A percentile compares a stretch with the other conserved stretches of the same genome.
phyloP scores from a whole-genome alignment of 1,140 invertebrate genomes.

The Rhagoletis pomonella region DNA sequence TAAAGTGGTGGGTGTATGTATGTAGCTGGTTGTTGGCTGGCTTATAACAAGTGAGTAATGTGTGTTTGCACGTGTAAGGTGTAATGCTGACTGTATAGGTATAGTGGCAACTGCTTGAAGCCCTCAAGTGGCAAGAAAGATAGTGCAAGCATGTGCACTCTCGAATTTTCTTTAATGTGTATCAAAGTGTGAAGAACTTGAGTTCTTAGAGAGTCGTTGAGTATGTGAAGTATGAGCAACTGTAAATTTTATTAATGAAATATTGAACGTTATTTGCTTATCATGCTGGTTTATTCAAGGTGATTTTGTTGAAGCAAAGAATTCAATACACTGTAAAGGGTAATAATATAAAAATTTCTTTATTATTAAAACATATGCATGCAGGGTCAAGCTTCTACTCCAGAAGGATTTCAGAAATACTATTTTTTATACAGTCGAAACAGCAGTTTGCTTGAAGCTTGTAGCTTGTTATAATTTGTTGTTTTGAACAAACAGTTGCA shows the following conservation, averaged over 20 bases:
- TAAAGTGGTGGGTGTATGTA: neutral
- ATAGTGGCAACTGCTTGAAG: neutral
- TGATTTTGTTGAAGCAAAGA: too few relatives aligned
- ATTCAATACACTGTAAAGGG: too few relatives aligned
- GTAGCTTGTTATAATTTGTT: too few relatives aligned
- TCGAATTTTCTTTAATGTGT: neutral
- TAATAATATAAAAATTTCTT: too few relatives aligned
- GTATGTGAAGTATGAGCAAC: neutral
- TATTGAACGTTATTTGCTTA: too few relatives aligned
- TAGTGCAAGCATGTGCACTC: neutral
- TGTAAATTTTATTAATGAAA: neutral
- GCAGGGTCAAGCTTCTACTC: too few relatives aligned
- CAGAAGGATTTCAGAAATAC: too few relatives aligned
- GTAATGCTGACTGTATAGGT: neutral
- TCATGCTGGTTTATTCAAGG: too few relatives aligned
- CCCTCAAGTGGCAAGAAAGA: neutral
- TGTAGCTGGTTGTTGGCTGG: neutral
- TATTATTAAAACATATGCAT: too few relatives aligned
- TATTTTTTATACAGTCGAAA: too few relatives aligned
- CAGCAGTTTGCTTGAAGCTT: too few relatives aligned
- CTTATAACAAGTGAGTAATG: neutral
- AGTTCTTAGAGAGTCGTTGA: neutral
- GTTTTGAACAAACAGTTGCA: too few relatives aligned
- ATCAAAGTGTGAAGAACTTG: neutral
- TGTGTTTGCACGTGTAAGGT: neutral